These are phyloP conservation scores for Erebia palarica DNA, from an alignment of 2,888 invertebrate species.

Conservation along the genomic window DNA sequence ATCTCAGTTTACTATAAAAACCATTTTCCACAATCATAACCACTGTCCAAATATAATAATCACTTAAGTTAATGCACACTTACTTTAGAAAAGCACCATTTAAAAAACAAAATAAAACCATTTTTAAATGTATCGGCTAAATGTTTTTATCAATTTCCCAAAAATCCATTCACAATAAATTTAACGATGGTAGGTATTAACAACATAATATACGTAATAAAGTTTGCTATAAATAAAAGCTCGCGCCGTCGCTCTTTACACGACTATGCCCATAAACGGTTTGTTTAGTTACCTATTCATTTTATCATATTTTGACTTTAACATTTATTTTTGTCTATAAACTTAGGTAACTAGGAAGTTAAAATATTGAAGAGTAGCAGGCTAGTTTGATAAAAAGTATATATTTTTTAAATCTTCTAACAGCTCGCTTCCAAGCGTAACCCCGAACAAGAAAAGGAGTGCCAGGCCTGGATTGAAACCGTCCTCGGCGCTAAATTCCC, in stretches of 20 bases:
- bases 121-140: neutral
- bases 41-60: neutral
- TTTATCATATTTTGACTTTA: neutral
- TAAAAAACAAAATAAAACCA: neutral
- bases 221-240: slow-evolving; percentile 4
- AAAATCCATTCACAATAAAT: neutral
- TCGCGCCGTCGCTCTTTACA: neutral
- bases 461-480: slow-evolving; percentile 95
- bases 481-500: slow-evolving; percentile 95
- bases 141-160: neutral
- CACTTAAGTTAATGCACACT: neutral
- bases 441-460: slow-evolving; percentile 91
- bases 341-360: neutral
- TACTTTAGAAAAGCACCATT: neutral
- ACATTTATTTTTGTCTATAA: neutral
- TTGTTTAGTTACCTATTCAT: neutral
- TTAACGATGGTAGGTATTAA: too few species aligned
- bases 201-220: too few species aligned
- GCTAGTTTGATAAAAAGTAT: neutral
- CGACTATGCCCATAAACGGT: neutral
- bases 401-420: slow-evolving; percentile 18
- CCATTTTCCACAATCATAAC: neutral
- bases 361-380: neutral
- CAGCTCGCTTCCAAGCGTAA: slow-evolving; percentile 93
- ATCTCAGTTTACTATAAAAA: neutral